phyloP scores from a whole-genome alignment of 1,140 invertebrate species.

The Ceratoteleas bidentatus region DNA sequence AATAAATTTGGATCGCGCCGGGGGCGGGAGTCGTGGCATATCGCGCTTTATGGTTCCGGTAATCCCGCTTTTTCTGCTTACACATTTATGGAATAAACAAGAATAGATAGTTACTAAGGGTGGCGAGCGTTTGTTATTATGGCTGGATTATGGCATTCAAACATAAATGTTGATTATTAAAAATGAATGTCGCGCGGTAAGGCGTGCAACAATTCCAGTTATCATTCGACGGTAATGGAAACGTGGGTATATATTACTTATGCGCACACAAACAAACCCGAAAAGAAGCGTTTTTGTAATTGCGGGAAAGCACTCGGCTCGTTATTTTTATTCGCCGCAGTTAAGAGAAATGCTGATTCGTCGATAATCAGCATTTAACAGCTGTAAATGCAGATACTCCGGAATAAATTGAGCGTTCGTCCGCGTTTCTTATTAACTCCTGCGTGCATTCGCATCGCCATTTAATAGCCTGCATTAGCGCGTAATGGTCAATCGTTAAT shows the following conservation, averaged over 20 bases:
- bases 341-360: conserved; percentile 50
- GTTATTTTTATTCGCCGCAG: conserved; percentile 42
- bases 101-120: conserved; percentile 57
- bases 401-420: conserved; percentile 47
- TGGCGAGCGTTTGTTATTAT: conserved; percentile 55
- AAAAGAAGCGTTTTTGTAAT: conserved; percentile 11
- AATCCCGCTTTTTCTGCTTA: conserved; percentile 59
- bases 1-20: conserved; percentile 33
- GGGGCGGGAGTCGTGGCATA: background rate
- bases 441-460: conserved; percentile 30
- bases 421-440: conserved; percentile 41
- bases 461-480: conserved; percentile 45
- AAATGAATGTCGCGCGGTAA: conserved; percentile 42
- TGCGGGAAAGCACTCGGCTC: conserved; percentile 13
- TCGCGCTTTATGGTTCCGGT: conserved; percentile 45
- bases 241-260: conserved; percentile 30
- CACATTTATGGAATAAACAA: conserved; percentile 60
- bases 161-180: conserved; percentile 59
- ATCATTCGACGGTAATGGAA: conserved; percentile 28
- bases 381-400: conserved; percentile 50
- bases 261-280: background rate
- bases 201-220: conserved; percentile 28
- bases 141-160: conserved; percentile 42
- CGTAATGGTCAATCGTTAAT: conserved; percentile 42
- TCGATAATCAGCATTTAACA: conserved; percentile 54